Percentiles rank a stretch among this genome's conserved stretches.
phyloP scores from a whole-genome alignment of 1,140 invertebrate genomes.

The Chlorops oryzae region DNA sequence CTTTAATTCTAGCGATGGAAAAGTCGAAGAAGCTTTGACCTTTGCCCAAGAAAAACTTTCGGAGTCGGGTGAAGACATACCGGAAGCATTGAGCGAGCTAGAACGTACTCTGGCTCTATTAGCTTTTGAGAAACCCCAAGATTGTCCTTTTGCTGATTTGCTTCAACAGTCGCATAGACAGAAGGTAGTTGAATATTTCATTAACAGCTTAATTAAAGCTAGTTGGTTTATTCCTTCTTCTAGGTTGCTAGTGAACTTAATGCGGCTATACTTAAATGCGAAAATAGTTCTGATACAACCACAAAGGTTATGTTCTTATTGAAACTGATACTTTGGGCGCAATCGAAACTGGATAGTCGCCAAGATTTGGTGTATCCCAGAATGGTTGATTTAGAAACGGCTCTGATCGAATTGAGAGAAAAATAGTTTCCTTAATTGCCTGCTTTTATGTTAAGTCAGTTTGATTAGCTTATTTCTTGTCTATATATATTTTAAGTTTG shows the following conservation, averaged over 20 bases:
- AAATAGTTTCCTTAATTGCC: too few relatives aligned
- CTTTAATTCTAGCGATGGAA: slow-evolving; percentile 55
- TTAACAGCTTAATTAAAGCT: slow-evolving; percentile 1
- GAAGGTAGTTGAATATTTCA: slow-evolving; percentile 59
- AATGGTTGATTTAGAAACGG: slow-evolving; percentile 81
- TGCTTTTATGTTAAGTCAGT: too few relatives aligned
- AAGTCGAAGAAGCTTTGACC: slow-evolving; percentile 90
- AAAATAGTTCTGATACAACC: slow-evolving; percentile 81
- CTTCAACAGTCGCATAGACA: slow-evolving; percentile 88
- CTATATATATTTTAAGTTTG: too few relatives aligned
- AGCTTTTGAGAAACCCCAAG: slow-evolving; percentile 93
- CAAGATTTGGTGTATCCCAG: slow-evolving; percentile 83
- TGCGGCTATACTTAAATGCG: slow-evolving; percentile 87
- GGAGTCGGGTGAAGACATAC: slow-evolving; percentile 86
- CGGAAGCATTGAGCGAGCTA: slow-evolving; percentile 66
- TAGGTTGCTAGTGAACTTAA: slow-evolving; percentile 96
- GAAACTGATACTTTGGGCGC: slow-evolving; percentile 91
- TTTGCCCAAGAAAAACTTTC: slow-evolving; percentile 92
- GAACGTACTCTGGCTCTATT: slow-evolving; percentile 87
- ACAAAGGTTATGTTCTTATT: slow-evolving; percentile 85
- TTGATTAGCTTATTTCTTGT: too few relatives aligned
- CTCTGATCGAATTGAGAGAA: slow-evolving; percentile 62
- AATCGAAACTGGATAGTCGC: slow-evolving; percentile 90
- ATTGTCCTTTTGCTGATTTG: slow-evolving; percentile 91
- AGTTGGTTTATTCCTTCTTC: slow-evolving; percentile 12